These are phyloP conservation scores for Rhynchomys soricoides DNA, from an alignment of 2,113 vertebrate genomes.

Conservation along the genomic window DNA sequence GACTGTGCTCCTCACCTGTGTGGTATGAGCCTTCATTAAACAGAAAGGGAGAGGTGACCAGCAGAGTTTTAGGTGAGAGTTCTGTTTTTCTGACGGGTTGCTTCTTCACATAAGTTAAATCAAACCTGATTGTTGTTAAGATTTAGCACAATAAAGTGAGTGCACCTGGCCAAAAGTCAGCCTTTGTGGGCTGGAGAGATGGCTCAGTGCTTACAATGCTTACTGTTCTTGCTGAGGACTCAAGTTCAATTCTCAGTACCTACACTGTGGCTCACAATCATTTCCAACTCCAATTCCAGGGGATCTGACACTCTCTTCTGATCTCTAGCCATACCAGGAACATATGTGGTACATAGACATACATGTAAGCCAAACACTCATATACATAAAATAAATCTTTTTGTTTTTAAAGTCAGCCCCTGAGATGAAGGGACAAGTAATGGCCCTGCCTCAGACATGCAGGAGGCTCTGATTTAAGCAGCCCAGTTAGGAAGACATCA, in stretches of 20 bases:
- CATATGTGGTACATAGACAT: not conserved
- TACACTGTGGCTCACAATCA: not conserved
- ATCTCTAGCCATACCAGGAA: not conserved
- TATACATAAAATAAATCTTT: not conserved
- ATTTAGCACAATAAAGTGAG: constrained; percentile 68
- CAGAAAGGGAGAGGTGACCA: not conserved
- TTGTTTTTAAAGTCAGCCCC: constrained; percentile 51
- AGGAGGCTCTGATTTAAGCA: constrained; percentile 51
- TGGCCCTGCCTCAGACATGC: constrained; percentile 38
- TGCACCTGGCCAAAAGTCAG: constrained; percentile 69
- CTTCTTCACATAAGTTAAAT: constrained; percentile 58
- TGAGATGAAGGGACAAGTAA: constrained; percentile 51
- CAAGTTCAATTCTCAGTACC: not conserved
- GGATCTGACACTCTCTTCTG: not conserved
- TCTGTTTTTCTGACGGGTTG: constrained; percentile 23
- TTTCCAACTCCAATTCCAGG: not conserved
- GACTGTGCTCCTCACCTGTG: not conserved
- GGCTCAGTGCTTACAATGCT: not conserved
- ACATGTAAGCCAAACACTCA: not conserved
- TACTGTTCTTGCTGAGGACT: not conserved
- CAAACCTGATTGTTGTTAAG: constrained; percentile 62
- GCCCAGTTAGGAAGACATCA: not conserved
- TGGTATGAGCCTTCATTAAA: not conserved
- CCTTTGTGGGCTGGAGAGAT: constrained; percentile 14
- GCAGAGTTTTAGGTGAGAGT: not conserved